Evolutionary conservation across 2,888 invertebrate species (phyloP).

Genomic region (Drosophila putrida): DNA sequence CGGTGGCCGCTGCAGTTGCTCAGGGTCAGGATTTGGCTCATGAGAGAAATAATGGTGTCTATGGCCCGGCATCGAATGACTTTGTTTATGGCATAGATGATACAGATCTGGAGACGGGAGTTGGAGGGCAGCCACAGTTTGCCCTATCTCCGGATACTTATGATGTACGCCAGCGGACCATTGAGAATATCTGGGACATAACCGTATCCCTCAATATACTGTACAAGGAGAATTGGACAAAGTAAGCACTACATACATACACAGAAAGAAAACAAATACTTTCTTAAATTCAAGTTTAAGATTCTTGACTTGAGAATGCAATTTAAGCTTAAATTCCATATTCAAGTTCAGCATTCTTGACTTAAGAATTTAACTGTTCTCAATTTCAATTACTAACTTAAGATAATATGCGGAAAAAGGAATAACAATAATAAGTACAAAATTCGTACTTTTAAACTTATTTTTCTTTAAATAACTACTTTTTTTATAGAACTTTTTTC

Average conservation of each 20-base stretch:
- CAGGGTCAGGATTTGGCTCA: constrained; percentile 50
- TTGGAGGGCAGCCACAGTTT: constrained; percentile 69
- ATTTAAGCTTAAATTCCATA: too few relatives aligned
- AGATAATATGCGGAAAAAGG: too few relatives aligned
- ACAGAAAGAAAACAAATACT: too few relatives aligned
- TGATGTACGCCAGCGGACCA: constrained; percentile 89
- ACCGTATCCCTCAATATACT: constrained; percentile 95
- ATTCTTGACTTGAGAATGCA: too few relatives aligned
- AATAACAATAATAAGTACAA: too few relatives aligned
- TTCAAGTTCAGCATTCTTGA: too few relatives aligned
- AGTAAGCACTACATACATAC: constrained; percentile 87
- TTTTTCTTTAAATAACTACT: too few relatives aligned
- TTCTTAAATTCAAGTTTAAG: too few relatives aligned
- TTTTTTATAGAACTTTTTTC: too few relatives aligned
- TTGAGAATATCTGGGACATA: constrained; percentile 96
- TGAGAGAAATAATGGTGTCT: constrained; percentile 39
- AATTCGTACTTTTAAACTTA: too few relatives aligned
- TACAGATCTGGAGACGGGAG: constrained; percentile 54
- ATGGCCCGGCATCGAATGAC: constrained; percentile 68
- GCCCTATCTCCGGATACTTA: constrained; percentile 85
- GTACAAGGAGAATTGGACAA: constrained; percentile 95
- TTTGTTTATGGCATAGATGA: constrained; percentile 82
- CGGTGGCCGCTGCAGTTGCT: constrained; percentile 65
- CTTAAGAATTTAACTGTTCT: too few relatives aligned
- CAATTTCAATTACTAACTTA: too few relatives aligned